Evolutionary conservation across 1,140 invertebrate species (phyloP).

Genomic region (Limonius californicus): DNA sequence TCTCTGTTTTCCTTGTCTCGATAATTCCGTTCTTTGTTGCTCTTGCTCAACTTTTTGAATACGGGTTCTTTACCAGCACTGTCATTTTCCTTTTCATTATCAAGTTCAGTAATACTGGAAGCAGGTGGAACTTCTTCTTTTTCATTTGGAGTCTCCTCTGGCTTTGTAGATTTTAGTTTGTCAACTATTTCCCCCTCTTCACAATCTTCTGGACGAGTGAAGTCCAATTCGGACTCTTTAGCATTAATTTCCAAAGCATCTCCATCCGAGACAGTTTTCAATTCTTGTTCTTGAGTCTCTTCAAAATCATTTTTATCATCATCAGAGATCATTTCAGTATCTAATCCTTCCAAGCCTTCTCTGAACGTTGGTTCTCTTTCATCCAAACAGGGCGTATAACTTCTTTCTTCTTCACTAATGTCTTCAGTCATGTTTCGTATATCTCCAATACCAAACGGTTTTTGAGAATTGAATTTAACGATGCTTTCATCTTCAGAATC

Average conservation of each 20-base stretch:
- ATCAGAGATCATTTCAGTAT: constrained; percentile 69
- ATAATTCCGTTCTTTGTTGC: constrained; percentile 77
- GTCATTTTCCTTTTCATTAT: constrained; percentile 47
- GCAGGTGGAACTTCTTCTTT: constrained; percentile 44
- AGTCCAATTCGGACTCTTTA: constrained; percentile 45
- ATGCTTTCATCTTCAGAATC: constrained; percentile 43
- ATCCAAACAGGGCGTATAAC: constrained; percentile 64
- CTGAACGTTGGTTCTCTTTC: constrained; percentile 43
- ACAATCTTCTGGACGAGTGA: constrained; percentile 43
- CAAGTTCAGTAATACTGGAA: constrained; percentile 34
- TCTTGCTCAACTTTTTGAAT: constrained; percentile 80
- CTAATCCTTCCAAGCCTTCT: constrained; percentile 56
- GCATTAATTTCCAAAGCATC: constrained; percentile 47
- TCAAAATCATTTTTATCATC: constrained; percentile 58
- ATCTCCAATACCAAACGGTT: constrained; percentile 38
- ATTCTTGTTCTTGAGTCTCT: constrained; percentile 51
- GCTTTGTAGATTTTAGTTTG: constrained; percentile 54
- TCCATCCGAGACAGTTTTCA: constrained; percentile 42
- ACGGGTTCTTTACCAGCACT: constrained; percentile 36
- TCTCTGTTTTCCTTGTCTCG: constrained; percentile 48
- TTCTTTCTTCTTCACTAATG: constrained; percentile 59
- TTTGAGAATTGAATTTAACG: constrained; percentile 28
- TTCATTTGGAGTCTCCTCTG: constrained; percentile 38
- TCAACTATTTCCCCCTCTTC: constrained; percentile 57
- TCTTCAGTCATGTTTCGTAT: constrained; percentile 56